phyloP scores from a whole-genome alignment of 2,113 vertebrate genomes.

The Phrynosoma platyrhinos region DNA sequence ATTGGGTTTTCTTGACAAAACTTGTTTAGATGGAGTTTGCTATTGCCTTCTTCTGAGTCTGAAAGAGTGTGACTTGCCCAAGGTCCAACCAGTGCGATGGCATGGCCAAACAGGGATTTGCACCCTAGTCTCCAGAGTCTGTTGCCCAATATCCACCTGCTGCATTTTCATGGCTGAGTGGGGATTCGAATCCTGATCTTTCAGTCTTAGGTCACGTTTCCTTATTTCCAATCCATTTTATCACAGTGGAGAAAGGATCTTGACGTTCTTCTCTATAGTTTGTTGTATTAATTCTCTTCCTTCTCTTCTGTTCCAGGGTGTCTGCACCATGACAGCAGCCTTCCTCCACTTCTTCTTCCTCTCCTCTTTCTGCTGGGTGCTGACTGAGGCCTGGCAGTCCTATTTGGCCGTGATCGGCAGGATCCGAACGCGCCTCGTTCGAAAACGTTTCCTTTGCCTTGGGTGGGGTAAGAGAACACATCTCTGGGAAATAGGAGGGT shows the following conservation, averaged over 20 bases:
- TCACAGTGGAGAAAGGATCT: neutral
- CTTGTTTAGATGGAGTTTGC: neutral
- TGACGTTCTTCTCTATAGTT: neutral
- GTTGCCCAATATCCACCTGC: too few species aligned
- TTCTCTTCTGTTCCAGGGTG: neutral
- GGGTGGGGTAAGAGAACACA: constrained; percentile 90
- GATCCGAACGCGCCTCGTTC: constrained; percentile 94
- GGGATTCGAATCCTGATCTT: too few species aligned
- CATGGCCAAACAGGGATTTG: too few species aligned
- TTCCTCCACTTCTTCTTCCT: constrained; percentile 99
- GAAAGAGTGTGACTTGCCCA: too few species aligned
- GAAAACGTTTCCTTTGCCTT: constrained; percentile 98
- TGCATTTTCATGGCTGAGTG: too few species aligned
- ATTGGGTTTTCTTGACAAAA: neutral
- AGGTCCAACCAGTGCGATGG: too few species aligned
- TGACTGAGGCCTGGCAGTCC: constrained; percentile 99
- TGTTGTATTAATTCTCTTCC: neutral
- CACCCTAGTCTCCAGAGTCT: too few species aligned
- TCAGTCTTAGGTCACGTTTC: too few species aligned
- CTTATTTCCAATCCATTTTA: too few species aligned
- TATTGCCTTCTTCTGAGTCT: too few species aligned
- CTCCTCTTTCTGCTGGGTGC: constrained; percentile 99
- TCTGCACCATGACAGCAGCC: constrained; percentile 94
- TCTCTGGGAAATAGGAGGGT: neutral
- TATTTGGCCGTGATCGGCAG: constrained; percentile 98